Evolutionary conservation across 2,888 invertebrate genomes (phyloP).

Genomic region (Leistus spinibarbis): DNA sequence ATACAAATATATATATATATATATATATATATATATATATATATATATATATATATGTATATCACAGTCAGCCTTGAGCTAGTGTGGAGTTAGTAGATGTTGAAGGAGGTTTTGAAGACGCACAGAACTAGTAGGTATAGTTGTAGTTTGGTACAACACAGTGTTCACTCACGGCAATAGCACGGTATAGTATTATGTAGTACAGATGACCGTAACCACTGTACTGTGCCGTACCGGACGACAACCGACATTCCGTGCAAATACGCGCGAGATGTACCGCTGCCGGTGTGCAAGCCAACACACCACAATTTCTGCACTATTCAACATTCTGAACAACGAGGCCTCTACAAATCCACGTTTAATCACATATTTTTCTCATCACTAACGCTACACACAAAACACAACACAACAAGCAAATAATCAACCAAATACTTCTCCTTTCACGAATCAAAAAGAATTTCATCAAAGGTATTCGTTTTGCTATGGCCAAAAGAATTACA

Average conservation of each 20-base stretch:
- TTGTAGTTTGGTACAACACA: background rate
- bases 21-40: background rate
- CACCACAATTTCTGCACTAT: background rate
- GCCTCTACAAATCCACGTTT: background rate
- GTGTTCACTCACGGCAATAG: background rate
- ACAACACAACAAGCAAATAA: background rate
- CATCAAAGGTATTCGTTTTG: background rate
- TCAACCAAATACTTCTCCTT: background rate
- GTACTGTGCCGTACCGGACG: background rate
- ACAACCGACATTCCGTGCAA: background rate
- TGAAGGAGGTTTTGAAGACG: background rate
- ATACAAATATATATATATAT: background rate
- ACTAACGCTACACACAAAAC: background rate
- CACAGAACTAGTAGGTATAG: background rate
- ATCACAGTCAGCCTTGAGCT: background rate
- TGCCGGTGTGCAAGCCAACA: background rate
- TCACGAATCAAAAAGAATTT: background rate
- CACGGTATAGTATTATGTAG: background rate
- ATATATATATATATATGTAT: background rate
- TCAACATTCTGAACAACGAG: background rate
- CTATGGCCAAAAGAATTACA: too few relatives aligned
- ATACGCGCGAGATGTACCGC: constrained; percentile 6
- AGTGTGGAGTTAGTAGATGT: background rate
- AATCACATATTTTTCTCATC: background rate
- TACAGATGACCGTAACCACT: background rate